These are phyloP conservation scores for Panagrolaimus sp. DNA, from an alignment of 1,140 invertebrate species.

Conservation along the genomic window DNA sequence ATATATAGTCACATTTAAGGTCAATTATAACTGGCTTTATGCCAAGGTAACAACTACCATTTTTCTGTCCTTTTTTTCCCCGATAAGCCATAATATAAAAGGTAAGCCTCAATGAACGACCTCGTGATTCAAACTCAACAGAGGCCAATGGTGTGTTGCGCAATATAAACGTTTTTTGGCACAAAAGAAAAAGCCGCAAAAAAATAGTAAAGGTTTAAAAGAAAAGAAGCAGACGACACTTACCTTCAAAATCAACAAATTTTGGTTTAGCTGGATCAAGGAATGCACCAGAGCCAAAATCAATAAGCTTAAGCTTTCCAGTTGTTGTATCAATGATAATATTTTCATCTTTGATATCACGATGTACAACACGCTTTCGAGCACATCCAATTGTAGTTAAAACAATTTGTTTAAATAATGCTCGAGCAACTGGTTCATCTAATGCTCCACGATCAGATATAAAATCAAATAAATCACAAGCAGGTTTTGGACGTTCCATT, in stretches of 20 bases:
- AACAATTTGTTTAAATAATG: constrained; percentile 63
- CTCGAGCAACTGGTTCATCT: constrained; percentile 63
- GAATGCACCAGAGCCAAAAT: constrained; percentile 68
- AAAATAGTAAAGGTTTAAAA: no score
- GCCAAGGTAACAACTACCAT: no score
- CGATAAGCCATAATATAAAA: no score
- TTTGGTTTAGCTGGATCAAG: constrained; percentile 62
- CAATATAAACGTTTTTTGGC: no score
- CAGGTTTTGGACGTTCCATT: constrained; percentile 67
- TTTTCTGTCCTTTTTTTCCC: no score
- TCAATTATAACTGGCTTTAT: no score
- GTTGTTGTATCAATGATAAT: constrained; percentile 66
- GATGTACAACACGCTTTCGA: constrained; percentile 63
- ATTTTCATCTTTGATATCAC: constrained; percentile 71
- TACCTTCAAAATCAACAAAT: constrained; percentile 70
- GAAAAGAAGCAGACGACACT: constrained; percentile 33
- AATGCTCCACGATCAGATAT: constrained; percentile 67
- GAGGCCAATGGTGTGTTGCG: no score
- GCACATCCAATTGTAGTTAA: constrained; percentile 63
- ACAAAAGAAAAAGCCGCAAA: no score
- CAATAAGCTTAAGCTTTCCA: constrained; percentile 64
- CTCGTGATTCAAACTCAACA: no score
- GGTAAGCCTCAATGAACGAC: no score
- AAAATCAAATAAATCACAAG: constrained; percentile 68
- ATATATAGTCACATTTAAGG: no score